Conservation (phyloP, 2,113 vertebrate genomes). For the Salvelinus sp. region DNA sequence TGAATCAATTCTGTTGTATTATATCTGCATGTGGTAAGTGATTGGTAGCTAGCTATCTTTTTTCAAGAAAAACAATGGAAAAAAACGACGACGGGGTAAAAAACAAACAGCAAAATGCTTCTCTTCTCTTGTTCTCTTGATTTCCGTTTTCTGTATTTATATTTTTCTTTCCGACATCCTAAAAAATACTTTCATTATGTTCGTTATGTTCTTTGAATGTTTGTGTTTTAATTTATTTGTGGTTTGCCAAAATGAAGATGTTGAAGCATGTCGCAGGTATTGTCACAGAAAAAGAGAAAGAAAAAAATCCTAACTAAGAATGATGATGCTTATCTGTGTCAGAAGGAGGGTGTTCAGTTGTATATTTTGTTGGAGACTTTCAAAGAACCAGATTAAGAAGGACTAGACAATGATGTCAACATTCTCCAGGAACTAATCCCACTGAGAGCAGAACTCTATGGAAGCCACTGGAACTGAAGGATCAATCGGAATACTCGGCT, state of each 20-base stretch:
- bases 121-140: conserved; percentile 54
- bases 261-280: conserved; percentile 74
- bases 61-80: conserved; percentile 71
- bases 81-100: conserved; percentile 28
- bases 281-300: conserved; percentile 69
- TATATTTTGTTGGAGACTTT: conserved; percentile 37
- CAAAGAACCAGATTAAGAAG: conserved; percentile 34
- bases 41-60: conserved; percentile 75
- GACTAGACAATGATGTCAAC: conserved; percentile 28
- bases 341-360: conserved; percentile 53
- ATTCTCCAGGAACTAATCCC: conserved; percentile 38
- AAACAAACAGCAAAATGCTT: conserved; percentile 66
- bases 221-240: conserved; percentile 78
- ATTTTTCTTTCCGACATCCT: conserved; percentile 67
- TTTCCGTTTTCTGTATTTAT: conserved; percentile 58
- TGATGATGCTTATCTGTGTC: conserved; percentile 65
- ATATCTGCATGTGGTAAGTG: conserved; percentile 71
- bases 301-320: conserved; percentile 36
- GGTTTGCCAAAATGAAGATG: conserved; percentile 80
- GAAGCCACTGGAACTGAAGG: conserved; percentile 34
- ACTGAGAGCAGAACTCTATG: neutral
- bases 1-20: conserved; percentile 79
- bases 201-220: conserved; percentile 75
- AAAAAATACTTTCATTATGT: conserved; percentile 60
- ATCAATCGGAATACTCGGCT: conserved; percentile 22